Conservation (phyloP, 2,113 vertebrate genomes). For the Larimichthys polyactis region DNA sequence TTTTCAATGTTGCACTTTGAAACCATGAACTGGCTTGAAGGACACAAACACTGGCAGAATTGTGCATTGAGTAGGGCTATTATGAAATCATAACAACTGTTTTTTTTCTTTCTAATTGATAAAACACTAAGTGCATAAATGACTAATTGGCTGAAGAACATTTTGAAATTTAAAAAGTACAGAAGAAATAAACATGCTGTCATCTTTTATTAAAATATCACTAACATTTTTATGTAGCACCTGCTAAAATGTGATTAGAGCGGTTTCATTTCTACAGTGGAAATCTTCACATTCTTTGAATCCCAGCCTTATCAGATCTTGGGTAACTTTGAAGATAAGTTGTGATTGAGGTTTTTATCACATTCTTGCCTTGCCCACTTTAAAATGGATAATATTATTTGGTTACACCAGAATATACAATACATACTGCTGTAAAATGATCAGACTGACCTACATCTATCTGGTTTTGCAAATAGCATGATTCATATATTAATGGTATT, state of each 20-base stretch:
- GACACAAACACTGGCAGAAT: neutral
- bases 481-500: neutral
- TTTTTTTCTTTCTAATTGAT: neutral
- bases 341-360: constrained; percentile 41
- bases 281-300: neutral
- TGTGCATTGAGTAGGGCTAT: neutral
- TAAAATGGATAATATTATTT: constrained; percentile 56
- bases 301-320: constrained; percentile 1
- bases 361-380: constrained; percentile 37
- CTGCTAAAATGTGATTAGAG: neutral
- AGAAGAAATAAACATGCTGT: neutral
- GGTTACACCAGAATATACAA: constrained; percentile 63
- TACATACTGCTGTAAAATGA: constrained; percentile 7
- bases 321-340: constrained; percentile 27
- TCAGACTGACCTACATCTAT: constrained; percentile 4
- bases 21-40: neutral
- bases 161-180: neutral
- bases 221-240: neutral
- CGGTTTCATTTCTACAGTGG: neutral
- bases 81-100: no score
- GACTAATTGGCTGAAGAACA: neutral
- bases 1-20: neutral
- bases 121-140: neutral
- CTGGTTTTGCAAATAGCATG: neutral
- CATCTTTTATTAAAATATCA: neutral